Conservation (phyloP, 2,797 vertebrate genomes). For the Sebastes nivosus region DNA sequence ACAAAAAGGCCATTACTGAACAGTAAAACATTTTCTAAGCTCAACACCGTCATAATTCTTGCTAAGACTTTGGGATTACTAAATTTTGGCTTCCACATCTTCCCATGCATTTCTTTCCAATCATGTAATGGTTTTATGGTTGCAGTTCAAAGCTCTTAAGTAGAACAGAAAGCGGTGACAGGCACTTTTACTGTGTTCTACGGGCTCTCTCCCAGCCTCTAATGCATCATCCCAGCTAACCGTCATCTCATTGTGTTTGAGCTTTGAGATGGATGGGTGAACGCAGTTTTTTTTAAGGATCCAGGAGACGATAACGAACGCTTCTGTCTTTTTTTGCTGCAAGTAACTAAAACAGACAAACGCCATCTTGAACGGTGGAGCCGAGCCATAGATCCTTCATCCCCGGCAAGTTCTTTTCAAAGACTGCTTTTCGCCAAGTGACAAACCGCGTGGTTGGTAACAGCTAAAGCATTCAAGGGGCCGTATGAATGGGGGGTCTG, state of each 20-base stretch:
- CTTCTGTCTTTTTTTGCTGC: slow-evolving; percentile 37
- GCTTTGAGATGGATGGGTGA: slow-evolving; percentile 54
- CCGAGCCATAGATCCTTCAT: slow-evolving; percentile 58
- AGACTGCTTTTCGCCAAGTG: slow-evolving; percentile 61
- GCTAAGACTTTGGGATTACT: slow-evolving; percentile 35
- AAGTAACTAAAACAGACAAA: slow-evolving; percentile 45
- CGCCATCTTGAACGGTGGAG: slow-evolving; percentile 46
- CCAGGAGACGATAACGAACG: slow-evolving; percentile 34
- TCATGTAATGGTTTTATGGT: slow-evolving; percentile 57
- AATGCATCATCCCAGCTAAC: slow-evolving; percentile 53
- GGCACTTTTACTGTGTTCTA: slow-evolving; percentile 51
- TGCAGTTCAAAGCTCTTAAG: slow-evolving; percentile 55
- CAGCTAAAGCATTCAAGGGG: slow-evolving; percentile 69
- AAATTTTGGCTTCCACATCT: slow-evolving; percentile 56
- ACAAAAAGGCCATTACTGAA: slow-evolving; percentile 38
- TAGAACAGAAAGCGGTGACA: slow-evolving; percentile 47
- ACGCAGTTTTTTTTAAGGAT: slow-evolving; percentile 22
- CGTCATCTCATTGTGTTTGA: slow-evolving; percentile 56
- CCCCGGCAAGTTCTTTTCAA: slow-evolving; percentile 42
- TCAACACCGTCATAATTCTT: slow-evolving; percentile 54
- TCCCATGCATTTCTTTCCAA: slow-evolving; percentile 66
- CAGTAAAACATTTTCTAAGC: slow-evolving; percentile 49
- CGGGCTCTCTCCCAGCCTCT: slow-evolving; percentile 40
- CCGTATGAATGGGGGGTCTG: slow-evolving; percentile 70
- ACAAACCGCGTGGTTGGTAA: slow-evolving; percentile 73